These are phyloP conservation scores for Xenus cinereus DNA, from an alignment of 2,113 vertebrate species.

Conservation along the genomic window DNA sequence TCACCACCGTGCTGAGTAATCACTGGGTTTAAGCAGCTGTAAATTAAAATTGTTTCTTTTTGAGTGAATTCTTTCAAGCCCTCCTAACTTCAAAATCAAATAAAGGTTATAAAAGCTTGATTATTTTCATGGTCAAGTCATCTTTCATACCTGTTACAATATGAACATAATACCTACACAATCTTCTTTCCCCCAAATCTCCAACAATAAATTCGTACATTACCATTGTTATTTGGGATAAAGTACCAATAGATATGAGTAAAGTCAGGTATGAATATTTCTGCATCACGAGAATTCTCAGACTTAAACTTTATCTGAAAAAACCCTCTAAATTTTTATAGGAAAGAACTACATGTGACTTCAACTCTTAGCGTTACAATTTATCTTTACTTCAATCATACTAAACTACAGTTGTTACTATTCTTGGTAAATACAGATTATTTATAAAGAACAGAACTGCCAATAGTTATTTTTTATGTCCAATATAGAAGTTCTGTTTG, in stretches of 20 bases:
- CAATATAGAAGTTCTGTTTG: neutral
- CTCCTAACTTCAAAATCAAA: neutral
- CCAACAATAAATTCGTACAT: neutral
- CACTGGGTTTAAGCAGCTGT: neutral
- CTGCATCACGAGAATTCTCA: neutral
- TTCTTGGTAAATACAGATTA: neutral
- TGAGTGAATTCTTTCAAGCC: neutral
- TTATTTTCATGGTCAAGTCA: neutral
- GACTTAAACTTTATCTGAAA: neutral
- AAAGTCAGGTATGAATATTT: neutral
- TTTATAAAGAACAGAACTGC: neutral
- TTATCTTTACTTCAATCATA: neutral
- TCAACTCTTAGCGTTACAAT: neutral
- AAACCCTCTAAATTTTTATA: neutral
- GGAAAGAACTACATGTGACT: neutral
- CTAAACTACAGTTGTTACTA: neutral
- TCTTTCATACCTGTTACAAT: neutral
- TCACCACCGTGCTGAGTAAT: neutral
- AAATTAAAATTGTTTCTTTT: neutral
- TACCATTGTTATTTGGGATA: neutral
- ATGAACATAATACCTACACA: neutral
- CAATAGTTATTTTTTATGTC: neutral
- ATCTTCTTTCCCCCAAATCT: neutral
- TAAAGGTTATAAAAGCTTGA: neutral
- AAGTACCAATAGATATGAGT: neutral